A percentile compares a stretch with the other conserved stretches of the same genome.
Evolutionary conservation across 2,113 vertebrate species (phyloP).

Genomic region (Lonchura striata): DNA sequence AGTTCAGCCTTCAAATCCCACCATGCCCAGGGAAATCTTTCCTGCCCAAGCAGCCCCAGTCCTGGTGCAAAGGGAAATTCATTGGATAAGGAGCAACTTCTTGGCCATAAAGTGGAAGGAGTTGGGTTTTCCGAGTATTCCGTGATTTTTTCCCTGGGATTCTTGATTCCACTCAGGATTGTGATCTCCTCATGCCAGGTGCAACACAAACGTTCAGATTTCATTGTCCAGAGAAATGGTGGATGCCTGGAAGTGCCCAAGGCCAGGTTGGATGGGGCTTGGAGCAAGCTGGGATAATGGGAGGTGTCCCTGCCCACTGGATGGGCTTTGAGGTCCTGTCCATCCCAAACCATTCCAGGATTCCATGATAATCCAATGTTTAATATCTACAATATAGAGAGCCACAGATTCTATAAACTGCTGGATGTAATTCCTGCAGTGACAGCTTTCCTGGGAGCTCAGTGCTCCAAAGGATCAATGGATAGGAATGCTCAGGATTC

Average conservation of each 20-base stretch:
- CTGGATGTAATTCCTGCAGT: not conserved
- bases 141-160: not conserved
- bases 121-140: not conserved
- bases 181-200: not conserved
- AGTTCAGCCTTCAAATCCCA: not conserved
- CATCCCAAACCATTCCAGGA: not conserved
- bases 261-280: not conserved
- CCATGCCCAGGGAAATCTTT: not conserved
- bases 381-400: accelerated
- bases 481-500: not conserved
- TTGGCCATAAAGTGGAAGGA: not conserved
- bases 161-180: not conserved
- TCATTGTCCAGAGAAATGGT: not conserved
- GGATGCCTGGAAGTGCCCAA: not conserved
- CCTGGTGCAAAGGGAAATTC: not conserved
- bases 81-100: not conserved
- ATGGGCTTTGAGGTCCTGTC: accelerated
- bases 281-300: not conserved
- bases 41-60: not conserved
- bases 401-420: accelerated
- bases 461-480: not conserved
- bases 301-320: not conserved
- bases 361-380: not conserved
- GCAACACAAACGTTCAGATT: no score
- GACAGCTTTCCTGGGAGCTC: not conserved